phyloP scores from a whole-genome alignment of 2,113 vertebrate species.

The Eupsittula cactorum region DNA sequence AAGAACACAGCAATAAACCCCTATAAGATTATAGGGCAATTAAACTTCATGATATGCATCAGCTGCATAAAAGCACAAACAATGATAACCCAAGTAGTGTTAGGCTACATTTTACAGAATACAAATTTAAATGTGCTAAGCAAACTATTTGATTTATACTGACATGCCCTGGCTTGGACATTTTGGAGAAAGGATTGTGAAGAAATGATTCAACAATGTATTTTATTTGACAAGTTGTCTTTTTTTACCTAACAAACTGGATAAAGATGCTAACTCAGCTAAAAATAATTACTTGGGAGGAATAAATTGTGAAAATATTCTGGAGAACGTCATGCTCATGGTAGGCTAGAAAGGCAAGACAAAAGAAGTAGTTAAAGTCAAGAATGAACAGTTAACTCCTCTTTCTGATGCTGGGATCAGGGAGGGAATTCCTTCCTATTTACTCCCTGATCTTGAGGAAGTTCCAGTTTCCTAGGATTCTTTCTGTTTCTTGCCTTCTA shows the following conservation, averaged over 20 bases:
- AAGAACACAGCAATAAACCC: neutral
- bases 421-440: neutral
- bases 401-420: neutral
- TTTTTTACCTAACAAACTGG: neutral
- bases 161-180: accelerated
- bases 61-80: neutral
- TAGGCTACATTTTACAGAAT: neutral
- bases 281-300: neutral
- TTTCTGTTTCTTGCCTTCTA: neutral
- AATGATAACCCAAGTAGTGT: neutral
- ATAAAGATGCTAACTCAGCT: neutral
- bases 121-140: neutral
- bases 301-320: neutral
- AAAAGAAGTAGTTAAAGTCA: neutral
- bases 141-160: neutral
- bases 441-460: neutral
- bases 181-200: neutral
- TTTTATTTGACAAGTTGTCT: neutral
- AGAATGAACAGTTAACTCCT: neutral
- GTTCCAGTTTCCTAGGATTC: neutral
- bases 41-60: neutral
- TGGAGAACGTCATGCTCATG: neutral
- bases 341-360: neutral
- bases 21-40: neutral
- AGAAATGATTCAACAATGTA: neutral